These are phyloP conservation scores for Ecliptopera silaceata DNA, from an alignment of 2,888 invertebrate species.

Conservation along the genomic window DNA sequence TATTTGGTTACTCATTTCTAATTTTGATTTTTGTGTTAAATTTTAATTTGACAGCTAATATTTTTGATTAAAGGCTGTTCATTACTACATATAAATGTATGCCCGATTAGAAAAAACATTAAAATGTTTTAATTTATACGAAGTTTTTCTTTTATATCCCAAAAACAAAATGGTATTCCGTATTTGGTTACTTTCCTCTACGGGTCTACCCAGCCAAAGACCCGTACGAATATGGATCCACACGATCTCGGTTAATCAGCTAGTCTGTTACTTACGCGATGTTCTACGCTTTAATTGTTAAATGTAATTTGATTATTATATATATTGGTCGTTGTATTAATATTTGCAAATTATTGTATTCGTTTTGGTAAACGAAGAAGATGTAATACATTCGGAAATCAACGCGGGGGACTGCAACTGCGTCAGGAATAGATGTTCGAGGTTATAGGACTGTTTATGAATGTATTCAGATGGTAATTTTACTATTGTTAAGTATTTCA, in stretches of 20 bases:
- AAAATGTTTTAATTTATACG: no score
- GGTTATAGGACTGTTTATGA: constrained; percentile 55
- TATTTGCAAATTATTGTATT: constrained; percentile 55
- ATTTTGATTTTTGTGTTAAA: no score
- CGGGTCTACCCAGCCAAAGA: constrained; percentile 79
- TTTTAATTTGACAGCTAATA: no score
- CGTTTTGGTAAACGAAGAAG: constrained; percentile 52
- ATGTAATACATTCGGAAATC: constrained; percentile 50
- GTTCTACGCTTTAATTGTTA: constrained; percentile 75
- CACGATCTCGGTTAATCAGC: constrained; percentile 52
- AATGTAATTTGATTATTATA: constrained; percentile 67
- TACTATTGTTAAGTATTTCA: constrained; percentile 75
- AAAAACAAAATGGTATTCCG: no score
- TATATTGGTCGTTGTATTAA: constrained; percentile 54
- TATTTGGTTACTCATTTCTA: no score
- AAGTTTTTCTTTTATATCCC: no score
- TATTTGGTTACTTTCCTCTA: no score
- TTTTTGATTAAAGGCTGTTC: no score
- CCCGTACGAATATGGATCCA: constrained; percentile 60
- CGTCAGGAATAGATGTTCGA: constrained; percentile 57
- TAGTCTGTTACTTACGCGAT: constrained; percentile 56
- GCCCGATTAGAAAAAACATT: no score
- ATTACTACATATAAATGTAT: no score
- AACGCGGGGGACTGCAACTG: constrained; percentile 43
- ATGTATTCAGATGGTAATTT: constrained; percentile 64